phyloP scores from a whole-genome alignment of 2,888 invertebrate genomes.

The Sminthurinus aureus region DNA sequence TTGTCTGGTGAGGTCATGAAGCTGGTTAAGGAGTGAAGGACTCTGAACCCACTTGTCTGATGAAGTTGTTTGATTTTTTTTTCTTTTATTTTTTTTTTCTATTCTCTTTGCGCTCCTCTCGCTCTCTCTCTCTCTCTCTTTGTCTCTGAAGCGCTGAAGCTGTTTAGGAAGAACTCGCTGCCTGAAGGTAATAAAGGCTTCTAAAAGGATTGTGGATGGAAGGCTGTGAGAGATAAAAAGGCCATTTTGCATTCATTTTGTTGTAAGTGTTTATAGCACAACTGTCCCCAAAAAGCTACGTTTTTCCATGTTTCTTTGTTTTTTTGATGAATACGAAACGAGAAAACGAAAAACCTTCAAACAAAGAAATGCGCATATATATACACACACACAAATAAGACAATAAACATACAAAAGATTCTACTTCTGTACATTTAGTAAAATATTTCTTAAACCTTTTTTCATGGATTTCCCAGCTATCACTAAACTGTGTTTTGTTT shows the following conservation, averaged over 20 bases:
- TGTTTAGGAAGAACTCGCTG: conserved; percentile 65
- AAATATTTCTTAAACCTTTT: background rate
- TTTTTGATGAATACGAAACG: background rate
- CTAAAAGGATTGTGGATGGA: conserved; percentile 58
- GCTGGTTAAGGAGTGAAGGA: conserved; percentile 37
- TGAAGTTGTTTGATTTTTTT: conserved; percentile 53
- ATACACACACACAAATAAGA: background rate
- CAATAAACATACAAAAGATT: background rate
- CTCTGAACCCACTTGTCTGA: conserved; percentile 36
- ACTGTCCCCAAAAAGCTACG: conserved; percentile 36
- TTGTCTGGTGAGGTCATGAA: conserved; percentile 39
- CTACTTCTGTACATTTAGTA: too few species aligned
- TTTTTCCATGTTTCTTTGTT: conserved; percentile 23
- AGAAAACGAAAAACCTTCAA: background rate
- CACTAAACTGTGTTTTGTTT: background rate
- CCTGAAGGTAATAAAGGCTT: conserved; percentile 60
- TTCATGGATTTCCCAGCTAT: background rate
- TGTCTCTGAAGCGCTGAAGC: conserved; percentile 67
- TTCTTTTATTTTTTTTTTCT: conserved; percentile 61
- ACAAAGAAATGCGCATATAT: too few species aligned
- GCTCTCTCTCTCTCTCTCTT: too few species aligned
- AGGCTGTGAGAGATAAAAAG: conserved; percentile 59
- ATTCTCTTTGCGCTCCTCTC: conserved; percentile 62
- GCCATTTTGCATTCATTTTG: conserved; percentile 60
- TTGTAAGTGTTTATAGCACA: conserved; percentile 60